phyloP scores from a whole-genome alignment of 2,888 invertebrate genomes.

The Anodontia alba region DNA sequence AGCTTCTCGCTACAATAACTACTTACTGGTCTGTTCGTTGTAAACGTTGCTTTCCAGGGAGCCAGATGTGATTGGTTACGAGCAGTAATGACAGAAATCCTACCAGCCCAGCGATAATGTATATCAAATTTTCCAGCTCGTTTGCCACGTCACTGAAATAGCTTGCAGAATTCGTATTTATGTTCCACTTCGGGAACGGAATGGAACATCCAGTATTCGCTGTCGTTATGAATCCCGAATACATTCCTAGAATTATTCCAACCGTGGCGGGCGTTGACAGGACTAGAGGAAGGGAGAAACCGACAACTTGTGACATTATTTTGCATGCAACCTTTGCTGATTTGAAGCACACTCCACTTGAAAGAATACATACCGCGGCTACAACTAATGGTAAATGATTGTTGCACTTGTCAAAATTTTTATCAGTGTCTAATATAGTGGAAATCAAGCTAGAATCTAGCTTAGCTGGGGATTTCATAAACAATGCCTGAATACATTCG shows the following conservation, averaged over 20 bases:
- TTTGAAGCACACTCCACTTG: constrained; percentile 70
- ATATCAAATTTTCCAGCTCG: constrained; percentile 55
- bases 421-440: not conserved
- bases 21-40: constrained; percentile 73
- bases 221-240: constrained; percentile 85
- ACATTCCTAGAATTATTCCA: constrained; percentile 67
- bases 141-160: constrained; percentile 35
- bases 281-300: constrained; percentile 69
- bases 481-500: constrained; percentile 60
- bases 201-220: constrained; percentile 84
- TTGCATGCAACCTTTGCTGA: constrained; percentile 72
- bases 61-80: constrained; percentile 75
- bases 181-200: constrained; percentile 94
- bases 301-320: constrained; percentile 69
- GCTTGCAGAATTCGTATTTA: constrained; percentile 87
- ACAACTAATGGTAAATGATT: constrained; percentile 67
- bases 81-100: constrained; percentile 68
- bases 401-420: constrained; percentile 37
- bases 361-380: constrained; percentile 63
- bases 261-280: constrained; percentile 68
- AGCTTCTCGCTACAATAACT: no score
- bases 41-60: constrained; percentile 69
- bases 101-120: constrained; percentile 56
- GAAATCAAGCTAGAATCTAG: constrained; percentile 50
- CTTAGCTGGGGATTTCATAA: constrained; percentile 39